These are phyloP conservation scores for Heterocephalus glaber DNA, from an alignment of 2,113 vertebrate genomes.

Conservation along the genomic window DNA sequence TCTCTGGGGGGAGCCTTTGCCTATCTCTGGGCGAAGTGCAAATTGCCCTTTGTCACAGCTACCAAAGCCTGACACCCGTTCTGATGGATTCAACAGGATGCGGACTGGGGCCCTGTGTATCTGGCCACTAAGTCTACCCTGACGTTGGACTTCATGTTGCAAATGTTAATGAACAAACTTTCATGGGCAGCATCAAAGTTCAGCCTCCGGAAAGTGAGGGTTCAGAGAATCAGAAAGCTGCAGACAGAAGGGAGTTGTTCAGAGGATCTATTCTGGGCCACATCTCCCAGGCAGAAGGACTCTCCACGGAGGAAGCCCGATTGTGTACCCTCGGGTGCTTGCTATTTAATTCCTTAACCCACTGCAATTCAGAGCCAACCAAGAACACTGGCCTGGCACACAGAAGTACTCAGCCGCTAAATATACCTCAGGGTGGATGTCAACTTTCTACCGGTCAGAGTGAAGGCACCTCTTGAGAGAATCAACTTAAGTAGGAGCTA, in stretches of 20 bases:
- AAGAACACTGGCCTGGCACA: not conserved
- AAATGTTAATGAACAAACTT: constrained; percentile 62
- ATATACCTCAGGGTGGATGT: constrained; percentile 48
- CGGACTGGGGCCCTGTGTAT: not conserved
- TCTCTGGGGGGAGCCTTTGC: constrained; percentile 16
- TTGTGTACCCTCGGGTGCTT: not conserved
- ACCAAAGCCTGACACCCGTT: not conserved
- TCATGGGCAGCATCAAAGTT: not conserved
- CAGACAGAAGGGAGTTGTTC: not conserved
- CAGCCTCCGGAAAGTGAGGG: not conserved
- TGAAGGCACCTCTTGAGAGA: constrained; percentile 57
- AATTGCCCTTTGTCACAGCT: not conserved
- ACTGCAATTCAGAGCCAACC: constrained; percentile 52
- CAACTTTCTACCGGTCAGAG: constrained; percentile 66
- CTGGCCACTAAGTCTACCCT: constrained; percentile 10
- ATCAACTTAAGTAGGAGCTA: not conserved
- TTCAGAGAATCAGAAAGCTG: not conserved
- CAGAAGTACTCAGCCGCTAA: constrained; percentile 39
- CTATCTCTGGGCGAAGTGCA: not conserved
- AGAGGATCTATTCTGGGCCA: not conserved
- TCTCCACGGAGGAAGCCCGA: not conserved
- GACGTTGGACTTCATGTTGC: not conserved
- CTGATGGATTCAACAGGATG: not conserved
- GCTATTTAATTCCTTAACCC: not conserved
- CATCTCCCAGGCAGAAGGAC: not conserved